Base-by-base conservation (phyloP, 2,888 invertebrate species). In the Machimus rusticus region DNA sequence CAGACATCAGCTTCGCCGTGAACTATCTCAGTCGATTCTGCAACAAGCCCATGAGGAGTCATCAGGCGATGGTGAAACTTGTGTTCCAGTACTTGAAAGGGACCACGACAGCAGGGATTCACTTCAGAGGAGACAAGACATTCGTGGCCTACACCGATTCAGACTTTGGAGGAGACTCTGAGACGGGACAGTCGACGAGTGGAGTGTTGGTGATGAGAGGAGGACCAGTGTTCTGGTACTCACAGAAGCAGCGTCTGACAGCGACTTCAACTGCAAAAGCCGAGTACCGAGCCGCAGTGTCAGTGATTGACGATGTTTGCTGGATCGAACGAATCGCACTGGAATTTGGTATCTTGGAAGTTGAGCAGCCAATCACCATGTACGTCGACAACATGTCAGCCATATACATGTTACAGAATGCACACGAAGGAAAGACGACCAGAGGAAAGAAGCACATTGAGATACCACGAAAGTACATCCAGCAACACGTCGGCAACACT, bases 1-100 rank as follows among this genome's bases (percentile, higher is more conserved):
- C 89, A n/a, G 89, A 88, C 51, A 87, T 88, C n/a, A 43, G 87
- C 1, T 87, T 86, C 76, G 79, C 87, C 28, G 85, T 89, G 16
- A 86, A 87, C 55, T 78, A 77, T 34, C 86, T 88, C 0, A 87
- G 87, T 37, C 79, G 86, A 46, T 81, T 46, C 78, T 39, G 84
- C 74, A 86, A 87, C 55, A 46, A 19, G 8, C 88, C 87, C 16
- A 79, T 66, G 12, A 66, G 19, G 37, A 43, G 55, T 0, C 87
- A 88, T 55, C 77, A 74, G 28, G 19, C 23, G n/a, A 85, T 74
- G 43, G 78, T 84, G 5, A 88, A 88, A 82, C 34, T 82, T 14
- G 79, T 88, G 23, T 55, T 89, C 8, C 87, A 46, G 14, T 89
- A 87, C 76, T 5, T 88, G 2, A 84, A 82, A 39, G 87, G 88